Base-by-base conservation (phyloP, 2,797 vertebrate species). In the Pseudochirops cupreus region DNA sequence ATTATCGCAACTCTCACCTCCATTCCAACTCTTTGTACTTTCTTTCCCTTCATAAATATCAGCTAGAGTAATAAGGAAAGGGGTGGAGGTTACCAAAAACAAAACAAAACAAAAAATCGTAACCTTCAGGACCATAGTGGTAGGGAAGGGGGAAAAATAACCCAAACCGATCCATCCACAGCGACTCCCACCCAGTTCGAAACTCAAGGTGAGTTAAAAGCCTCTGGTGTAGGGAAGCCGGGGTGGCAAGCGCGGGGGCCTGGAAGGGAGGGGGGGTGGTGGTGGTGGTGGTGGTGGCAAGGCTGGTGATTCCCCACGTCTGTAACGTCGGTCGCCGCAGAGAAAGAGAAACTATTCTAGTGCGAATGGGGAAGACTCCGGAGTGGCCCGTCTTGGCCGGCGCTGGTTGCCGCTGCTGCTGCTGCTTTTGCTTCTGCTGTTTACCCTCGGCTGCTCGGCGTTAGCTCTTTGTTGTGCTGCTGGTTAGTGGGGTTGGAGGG, bases 181-280 rank as follows among this genome's bases (percentile, higher is more conserved):
- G 96, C 94, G 98, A 98, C 97, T 96, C 97, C 97, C 97, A 96
- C 91, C 52, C 97, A 96, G 96, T 97, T 95, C 93, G 96, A 96
- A 98, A 98, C 97, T 98, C 94, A 97, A 98, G 98, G 98, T 98
- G 97, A 98, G 98, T 98, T 97, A n/a, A 90, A 95, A 96, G 92
- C 94, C 54, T 95, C 33, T 94, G 95, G 95, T 92, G 74, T 74
- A 92, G 56, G 94, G 97, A 24, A 90, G 46, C 24, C 16, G 74
- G 74, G 24, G 21, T 56, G 50, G 24, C n/a, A 82, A 7, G 67
- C n/a, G 18, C 46, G 67, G 67, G n/a, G 67, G n/a, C 67, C 67
- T 82, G 57, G 67, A 24, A 24, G 67, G 67, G n/a, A 24, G 67
- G 67, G n/a, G 67, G 5, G n/a, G 62, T 6, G 21, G 56, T 21